A percentile compares a stretch with the other conserved stretches of the same genome.
Evolutionary conservation across 2,888 invertebrate species (phyloP).

Genomic region (Pyrochroa serraticornis): DNA sequence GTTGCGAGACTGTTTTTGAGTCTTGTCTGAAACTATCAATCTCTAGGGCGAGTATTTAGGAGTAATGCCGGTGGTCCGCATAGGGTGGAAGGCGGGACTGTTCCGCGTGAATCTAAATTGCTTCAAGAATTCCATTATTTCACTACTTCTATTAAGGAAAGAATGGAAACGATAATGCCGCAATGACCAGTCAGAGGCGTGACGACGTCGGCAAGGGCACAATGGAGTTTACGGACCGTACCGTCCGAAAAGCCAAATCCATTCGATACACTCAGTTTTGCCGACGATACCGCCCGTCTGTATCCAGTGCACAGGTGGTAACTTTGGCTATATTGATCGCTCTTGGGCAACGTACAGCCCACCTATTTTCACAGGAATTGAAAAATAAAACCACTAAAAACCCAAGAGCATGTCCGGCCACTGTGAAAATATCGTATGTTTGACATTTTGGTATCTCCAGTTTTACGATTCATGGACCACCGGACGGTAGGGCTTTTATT

Average conservation of each 20-base stretch:
- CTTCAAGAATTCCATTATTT: constrained; percentile 33
- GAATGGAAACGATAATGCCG: constrained; percentile 36
- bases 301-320: constrained; percentile 12
- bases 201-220: constrained; percentile 31
- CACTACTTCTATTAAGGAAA: constrained; percentile 34
- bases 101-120: constrained; percentile 31
- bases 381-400: too few species aligned
- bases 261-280: constrained; percentile 31
- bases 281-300: constrained; percentile 14
- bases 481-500: too few species aligned
- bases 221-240: constrained; percentile 35
- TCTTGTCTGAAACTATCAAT: constrained; percentile 22
- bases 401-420: too few species aligned
- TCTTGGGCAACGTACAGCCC: too few species aligned
- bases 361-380: too few species aligned
- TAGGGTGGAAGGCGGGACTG: constrained; percentile 19
- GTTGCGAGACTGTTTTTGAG: constrained; percentile 21
- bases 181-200: constrained; percentile 35
- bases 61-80: constrained; percentile 27
- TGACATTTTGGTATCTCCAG: too few species aligned
- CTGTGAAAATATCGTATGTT: too few species aligned
- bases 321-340: constrained; percentile 8
- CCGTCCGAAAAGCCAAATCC: constrained; percentile 29
- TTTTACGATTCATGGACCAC: too few species aligned
- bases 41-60: constrained; percentile 11